Evolutionary conservation across 2,113 vertebrate genomes (phyloP).

Genomic region (Muscicapa adusta): DNA sequence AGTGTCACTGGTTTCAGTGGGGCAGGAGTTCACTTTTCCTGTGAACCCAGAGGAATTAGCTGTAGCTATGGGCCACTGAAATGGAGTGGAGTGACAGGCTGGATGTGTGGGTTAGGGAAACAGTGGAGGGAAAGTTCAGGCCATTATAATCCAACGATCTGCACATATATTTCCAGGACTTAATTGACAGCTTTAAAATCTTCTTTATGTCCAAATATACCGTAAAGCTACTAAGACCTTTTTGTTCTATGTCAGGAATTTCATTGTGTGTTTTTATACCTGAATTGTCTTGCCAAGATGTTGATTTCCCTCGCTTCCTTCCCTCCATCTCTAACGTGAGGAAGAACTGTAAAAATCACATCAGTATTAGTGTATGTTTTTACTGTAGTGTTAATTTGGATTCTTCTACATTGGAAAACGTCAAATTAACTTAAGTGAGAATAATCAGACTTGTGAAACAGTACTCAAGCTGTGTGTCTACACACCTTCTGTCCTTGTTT

Average conservation of each 20-base stretch:
- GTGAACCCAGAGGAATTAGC: neutral
- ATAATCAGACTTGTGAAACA: neutral
- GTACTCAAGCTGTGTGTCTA: neutral
- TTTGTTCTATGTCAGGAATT: neutral
- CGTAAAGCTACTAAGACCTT: neutral
- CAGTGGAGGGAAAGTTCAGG: neutral
- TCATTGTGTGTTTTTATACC: neutral
- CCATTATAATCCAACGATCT: neutral
- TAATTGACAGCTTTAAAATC: neutral
- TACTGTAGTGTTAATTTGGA: neutral
- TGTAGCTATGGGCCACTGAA: neutral
- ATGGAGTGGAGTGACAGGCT: neutral
- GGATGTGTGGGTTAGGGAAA: neutral
- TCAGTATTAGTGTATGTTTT: neutral
- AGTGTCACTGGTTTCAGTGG: neutral
- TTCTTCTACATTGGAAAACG: neutral
- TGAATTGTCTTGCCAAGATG: neutral
- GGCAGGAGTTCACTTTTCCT: neutral
- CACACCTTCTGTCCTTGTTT: neutral
- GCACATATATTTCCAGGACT: neutral
- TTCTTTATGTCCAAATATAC: neutral
- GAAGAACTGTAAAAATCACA: neutral
- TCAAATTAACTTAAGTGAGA: neutral
- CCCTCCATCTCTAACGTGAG: neutral
- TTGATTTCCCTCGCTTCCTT: neutral